Base-by-base conservation (phyloP, 2,888 invertebrate genomes). In the Ethmia dodecea region DNA sequence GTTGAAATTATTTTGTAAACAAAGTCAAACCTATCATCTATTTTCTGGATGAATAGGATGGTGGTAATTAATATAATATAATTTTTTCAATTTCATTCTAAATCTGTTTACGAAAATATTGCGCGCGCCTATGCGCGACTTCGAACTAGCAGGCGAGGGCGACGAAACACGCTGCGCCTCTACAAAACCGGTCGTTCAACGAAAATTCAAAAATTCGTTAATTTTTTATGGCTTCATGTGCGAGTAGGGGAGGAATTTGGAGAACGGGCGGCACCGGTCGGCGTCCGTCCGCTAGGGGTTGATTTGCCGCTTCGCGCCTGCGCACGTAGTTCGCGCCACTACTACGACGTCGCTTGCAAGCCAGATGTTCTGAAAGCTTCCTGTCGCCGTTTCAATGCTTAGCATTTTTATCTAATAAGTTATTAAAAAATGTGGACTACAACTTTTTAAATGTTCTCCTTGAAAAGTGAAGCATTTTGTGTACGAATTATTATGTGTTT, bases 301-400 rank as follows among this genome's bases (percentile, higher is more conserved):
- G 83, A 60, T 61, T 57, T 67, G 66, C 58, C 68, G 77, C 72
- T 73, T 76, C 78, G 83, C 86, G 86, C 83, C 68, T 83, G 84
- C 86, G 86, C 76, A 70, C 78, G 74, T 79, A 79, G 86, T 86
- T 86, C 86, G 87, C 86, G 84, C 86, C 86, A 86, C 83, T 78
- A 80, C 80, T 78, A 81, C 79, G 81, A 81, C 79, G 81, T 80
- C 72, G 80, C 78, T 76, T 75, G 77, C 74, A 74, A 77, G 83
- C 80, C 86, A 86, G 86, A 86, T 86, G 86, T 86, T 84, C 84
- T 71, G 74, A 81, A 83, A 83, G 84, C 84, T 84, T 86, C 76
- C 75, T 79, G 78, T 79, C 78, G 83, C 60, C 68, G 79, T 76
- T 75, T 51, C 67, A 63, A 66, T 72, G 66, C 70, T 75, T 71